These are phyloP conservation scores for Ectemnius lituratus DNA, from an alignment of 2,888 invertebrate genomes.

Conservation along the genomic window DNA sequence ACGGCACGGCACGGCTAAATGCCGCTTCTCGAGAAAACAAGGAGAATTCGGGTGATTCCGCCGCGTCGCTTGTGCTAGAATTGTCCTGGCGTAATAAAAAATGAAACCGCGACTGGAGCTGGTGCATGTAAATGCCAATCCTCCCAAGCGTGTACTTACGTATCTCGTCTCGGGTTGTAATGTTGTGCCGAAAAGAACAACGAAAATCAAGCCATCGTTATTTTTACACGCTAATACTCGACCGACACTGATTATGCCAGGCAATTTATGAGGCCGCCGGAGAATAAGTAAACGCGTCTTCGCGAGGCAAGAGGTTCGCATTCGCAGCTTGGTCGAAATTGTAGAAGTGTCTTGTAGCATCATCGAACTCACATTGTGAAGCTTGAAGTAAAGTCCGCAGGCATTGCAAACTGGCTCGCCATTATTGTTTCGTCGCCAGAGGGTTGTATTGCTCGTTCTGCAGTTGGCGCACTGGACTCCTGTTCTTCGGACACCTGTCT, in stretches of 20 bases:
- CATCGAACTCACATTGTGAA: conserved; percentile 77
- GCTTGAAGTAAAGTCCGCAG: conserved; percentile 98
- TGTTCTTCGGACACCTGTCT: conserved; percentile 77
- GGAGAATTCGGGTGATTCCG: conserved; percentile 1
- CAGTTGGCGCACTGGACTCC: conserved; percentile 87
- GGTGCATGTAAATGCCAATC: no score
- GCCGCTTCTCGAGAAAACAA: conserved; percentile 7
- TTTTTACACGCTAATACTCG: background rate
- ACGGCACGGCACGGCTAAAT: conserved; percentile 5
- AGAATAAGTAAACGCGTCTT: conserved; percentile 8
- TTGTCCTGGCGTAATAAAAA: no score
- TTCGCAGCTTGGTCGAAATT: no score
- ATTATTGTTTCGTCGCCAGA: conserved; percentile 99
- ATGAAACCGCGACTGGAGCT: no score
- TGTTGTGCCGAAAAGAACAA: no score
- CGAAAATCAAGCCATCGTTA: no score
- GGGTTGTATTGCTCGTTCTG: conserved; percentile 89
- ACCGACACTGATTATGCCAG: conserved; percentile 3
- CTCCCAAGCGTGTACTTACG: no score
- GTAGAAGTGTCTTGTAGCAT: no score
- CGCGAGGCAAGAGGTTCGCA: no score
- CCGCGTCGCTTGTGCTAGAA: no score
- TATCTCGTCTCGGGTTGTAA: no score
- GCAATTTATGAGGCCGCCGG: background rate
- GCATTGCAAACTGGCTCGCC: conserved; percentile 99